Conservation (phyloP, 2,888 invertebrate genomes). For the Coecobrya sp. region DNA sequence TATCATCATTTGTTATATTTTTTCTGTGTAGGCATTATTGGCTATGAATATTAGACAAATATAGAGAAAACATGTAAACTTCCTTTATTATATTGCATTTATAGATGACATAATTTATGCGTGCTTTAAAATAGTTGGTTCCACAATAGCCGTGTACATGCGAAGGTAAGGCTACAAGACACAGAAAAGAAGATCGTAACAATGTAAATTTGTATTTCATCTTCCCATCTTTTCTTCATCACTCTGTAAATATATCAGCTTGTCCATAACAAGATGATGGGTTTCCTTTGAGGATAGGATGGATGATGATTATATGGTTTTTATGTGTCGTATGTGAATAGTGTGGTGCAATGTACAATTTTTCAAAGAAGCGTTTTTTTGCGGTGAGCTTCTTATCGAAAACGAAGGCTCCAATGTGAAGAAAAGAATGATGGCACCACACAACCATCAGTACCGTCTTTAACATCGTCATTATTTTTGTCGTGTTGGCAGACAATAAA, state of each 20-base stretch:
- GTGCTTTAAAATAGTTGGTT: constrained; percentile 1
- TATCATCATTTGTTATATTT: constrained; percentile 24
- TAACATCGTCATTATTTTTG: constrained; percentile 20
- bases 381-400: constrained; percentile 41
- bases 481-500: constrained; percentile 56
- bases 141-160: background rate
- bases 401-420: constrained; percentile 28
- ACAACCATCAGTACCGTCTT: constrained; percentile 20
- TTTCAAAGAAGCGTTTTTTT: constrained; percentile 14
- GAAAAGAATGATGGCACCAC: constrained; percentile 35
- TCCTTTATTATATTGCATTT: background rate
- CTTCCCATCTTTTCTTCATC: background rate
- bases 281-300: background rate
- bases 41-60: background rate
- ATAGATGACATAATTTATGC: background rate
- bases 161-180: background rate
- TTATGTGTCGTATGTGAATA: constrained; percentile 39
- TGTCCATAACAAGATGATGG: background rate
- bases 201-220: constrained; percentile 46
- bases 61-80: background rate
- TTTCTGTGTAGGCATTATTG: background rate
- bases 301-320: background rate
- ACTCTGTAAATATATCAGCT: background rate
- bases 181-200: background rate
- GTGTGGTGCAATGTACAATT: background rate